A percentile compares a stretch with the other conserved stretches of the same genome.
phyloP scores from a whole-genome alignment of 2,888 invertebrate genomes.

The Cheilosia urbana region DNA sequence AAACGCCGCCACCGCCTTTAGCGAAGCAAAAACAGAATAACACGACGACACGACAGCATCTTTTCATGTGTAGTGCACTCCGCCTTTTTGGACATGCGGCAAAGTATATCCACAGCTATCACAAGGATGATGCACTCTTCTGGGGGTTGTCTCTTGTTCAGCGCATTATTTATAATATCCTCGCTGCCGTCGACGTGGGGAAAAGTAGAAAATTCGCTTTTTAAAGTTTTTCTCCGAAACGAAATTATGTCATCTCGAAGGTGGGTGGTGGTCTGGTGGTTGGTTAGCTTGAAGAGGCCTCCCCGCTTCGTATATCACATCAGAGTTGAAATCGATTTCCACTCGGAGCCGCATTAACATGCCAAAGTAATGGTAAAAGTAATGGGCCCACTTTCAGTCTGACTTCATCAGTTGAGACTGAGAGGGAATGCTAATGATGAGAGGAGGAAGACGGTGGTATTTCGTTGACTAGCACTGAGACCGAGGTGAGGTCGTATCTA shows the following conservation, averaged over 20 bases:
- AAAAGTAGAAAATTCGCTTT: constrained; percentile 31
- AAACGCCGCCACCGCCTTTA: constrained; percentile 32
- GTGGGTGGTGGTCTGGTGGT: neutral
- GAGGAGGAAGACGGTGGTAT: neutral
- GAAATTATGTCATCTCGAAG: constrained; percentile 54
- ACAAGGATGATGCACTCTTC: constrained; percentile 38
- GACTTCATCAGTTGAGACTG: neutral
- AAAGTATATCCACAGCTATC: neutral
- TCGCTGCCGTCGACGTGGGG: neutral
- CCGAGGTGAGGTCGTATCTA: neutral
- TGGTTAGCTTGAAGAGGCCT: neutral
- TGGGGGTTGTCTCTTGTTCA: neutral
- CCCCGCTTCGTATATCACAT: constrained; percentile 5
- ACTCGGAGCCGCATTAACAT: constrained; percentile 22
- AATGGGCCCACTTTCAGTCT: constrained; percentile 50
- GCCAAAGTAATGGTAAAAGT: constrained; percentile 45
- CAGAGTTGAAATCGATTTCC: constrained; percentile 48
- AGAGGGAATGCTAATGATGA: constrained; percentile 4
- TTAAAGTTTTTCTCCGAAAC: constrained; percentile 24
- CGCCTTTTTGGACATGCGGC: neutral
- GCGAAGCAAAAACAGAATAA: neutral
- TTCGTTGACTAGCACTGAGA: neutral
- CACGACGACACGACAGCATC: constrained; percentile 16
- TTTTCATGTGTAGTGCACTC: constrained; percentile 12
- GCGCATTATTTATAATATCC: constrained; percentile 27